phyloP scores from a whole-genome alignment of 2,797 vertebrate genomes.

The Lates japonicus region DNA sequence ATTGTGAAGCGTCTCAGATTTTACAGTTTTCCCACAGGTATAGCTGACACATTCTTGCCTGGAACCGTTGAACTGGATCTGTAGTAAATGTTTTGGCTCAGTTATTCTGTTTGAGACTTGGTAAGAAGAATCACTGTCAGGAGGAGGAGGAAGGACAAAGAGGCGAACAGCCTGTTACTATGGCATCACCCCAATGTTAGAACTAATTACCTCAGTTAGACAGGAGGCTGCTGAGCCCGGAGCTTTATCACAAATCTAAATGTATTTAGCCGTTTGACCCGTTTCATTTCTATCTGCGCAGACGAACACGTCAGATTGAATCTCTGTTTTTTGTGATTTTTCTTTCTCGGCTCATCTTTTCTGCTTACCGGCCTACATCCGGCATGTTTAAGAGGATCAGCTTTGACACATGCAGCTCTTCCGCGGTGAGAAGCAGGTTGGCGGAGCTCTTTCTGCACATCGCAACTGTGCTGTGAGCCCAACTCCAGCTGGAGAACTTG shows the following conservation, averaged over 20 bases:
- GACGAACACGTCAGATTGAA: conserved; percentile 34
- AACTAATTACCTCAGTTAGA: conserved; percentile 62
- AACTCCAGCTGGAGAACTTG: too few relatives aligned
- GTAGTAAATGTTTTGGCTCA: conserved; percentile 38
- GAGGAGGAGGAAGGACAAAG: conserved; percentile 22
- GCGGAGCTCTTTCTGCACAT: too few relatives aligned
- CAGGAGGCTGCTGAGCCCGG: conserved; percentile 50
- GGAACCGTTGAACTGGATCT: conserved; percentile 24
- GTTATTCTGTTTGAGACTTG: conserved; percentile 46
- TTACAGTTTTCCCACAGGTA: conserved; percentile 15
- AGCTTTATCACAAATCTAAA: conserved; percentile 61
- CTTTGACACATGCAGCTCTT: too few relatives aligned
- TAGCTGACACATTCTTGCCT: not conserved
- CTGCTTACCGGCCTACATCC: too few relatives aligned
- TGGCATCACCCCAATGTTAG: conserved; percentile 39
- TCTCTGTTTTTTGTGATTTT: conserved; percentile 27
- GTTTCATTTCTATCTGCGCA: conserved; percentile 50
- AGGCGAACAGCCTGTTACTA: conserved; percentile 45
- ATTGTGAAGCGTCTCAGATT: conserved; percentile 18
- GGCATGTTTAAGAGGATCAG: too few relatives aligned
- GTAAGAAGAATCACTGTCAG: conserved; percentile 35
- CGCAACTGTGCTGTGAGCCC: too few relatives aligned
- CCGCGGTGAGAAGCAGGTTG: too few relatives aligned
- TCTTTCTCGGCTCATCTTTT: too few relatives aligned
- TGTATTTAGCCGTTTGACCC: conserved; percentile 57